phyloP scores from a whole-genome alignment of 2,888 invertebrate species.

The Ariolimax columbianus region DNA sequence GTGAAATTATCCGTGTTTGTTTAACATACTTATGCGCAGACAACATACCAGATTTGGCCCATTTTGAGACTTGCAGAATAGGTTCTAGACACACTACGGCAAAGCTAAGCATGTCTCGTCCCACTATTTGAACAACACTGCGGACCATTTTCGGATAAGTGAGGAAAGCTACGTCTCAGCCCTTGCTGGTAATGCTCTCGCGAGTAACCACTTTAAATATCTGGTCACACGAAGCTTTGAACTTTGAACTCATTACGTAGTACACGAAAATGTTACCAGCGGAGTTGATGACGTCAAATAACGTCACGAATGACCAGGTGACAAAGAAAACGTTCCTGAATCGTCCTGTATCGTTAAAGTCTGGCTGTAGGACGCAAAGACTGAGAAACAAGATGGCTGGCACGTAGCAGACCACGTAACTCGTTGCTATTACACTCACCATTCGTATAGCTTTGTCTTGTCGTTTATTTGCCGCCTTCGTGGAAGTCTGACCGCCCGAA shows the following conservation, averaged over 20 bases:
- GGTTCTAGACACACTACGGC: too few species aligned
- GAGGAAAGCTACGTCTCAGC: too few species aligned
- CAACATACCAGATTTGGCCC: too few species aligned
- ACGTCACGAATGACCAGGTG: not conserved
- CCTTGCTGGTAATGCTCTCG: too few species aligned
- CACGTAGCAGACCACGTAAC: not conserved
- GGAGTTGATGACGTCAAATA: conserved; percentile 1
- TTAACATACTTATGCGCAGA: too few species aligned
- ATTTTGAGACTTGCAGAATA: too few species aligned
- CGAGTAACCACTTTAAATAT: not conserved
- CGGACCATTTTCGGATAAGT: too few species aligned
- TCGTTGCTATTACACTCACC: not conserved
- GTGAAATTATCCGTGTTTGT: too few species aligned
- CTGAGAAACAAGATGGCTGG: not conserved
- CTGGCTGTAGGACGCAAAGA: not conserved
- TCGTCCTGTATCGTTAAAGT: not conserved
- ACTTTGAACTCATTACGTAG: conserved; percentile 11
- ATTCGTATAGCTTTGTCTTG: conserved; percentile 7
- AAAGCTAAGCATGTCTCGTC: too few species aligned
- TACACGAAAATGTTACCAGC: not conserved
- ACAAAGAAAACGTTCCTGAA: not conserved
- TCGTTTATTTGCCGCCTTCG: not conserved
- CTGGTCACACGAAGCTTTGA: not conserved
- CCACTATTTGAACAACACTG: too few species aligned
- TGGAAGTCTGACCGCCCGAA: not conserved